Percentiles rank a stretch among this genome's conserved stretches.
Conservation (phyloP, 2,888 invertebrate genomes). For the Cantharis nigra region DNA sequence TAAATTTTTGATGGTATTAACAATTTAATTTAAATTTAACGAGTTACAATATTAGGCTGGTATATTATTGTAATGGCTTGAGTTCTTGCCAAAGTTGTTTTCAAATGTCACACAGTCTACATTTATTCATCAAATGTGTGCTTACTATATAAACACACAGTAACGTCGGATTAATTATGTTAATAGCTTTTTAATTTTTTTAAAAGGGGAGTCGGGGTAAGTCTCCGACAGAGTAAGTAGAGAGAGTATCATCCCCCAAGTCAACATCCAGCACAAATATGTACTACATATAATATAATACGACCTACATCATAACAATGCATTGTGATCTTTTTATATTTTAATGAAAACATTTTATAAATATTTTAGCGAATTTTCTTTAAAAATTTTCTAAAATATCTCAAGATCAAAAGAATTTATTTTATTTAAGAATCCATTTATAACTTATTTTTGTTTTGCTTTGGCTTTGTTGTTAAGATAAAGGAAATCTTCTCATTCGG, state of each 20-base stretch:
- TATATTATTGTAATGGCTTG: background rate
- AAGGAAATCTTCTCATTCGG: conserved; percentile 51
- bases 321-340: background rate
- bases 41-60: background rate
- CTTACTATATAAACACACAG: background rate
- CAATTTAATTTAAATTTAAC: background rate
- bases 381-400: background rate
- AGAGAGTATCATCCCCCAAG: background rate
- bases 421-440: conserved; percentile 31
- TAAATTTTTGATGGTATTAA: background rate
- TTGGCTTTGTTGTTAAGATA: conserved; percentile 46
- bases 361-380: background rate
- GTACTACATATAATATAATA: background rate
- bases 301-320: background rate
- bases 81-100: background rate
- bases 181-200: background rate
- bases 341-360: background rate
- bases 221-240: background rate
- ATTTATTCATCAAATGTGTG: background rate
- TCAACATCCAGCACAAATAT: background rate
- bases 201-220: background rate
- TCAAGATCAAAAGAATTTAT: background rate
- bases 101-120: background rate
- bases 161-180: background rate
- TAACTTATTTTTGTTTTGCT: conserved; percentile 40